These are phyloP conservation scores for Vidua macroura DNA, from an alignment of 2,113 vertebrate species.

Conservation along the genomic window DNA sequence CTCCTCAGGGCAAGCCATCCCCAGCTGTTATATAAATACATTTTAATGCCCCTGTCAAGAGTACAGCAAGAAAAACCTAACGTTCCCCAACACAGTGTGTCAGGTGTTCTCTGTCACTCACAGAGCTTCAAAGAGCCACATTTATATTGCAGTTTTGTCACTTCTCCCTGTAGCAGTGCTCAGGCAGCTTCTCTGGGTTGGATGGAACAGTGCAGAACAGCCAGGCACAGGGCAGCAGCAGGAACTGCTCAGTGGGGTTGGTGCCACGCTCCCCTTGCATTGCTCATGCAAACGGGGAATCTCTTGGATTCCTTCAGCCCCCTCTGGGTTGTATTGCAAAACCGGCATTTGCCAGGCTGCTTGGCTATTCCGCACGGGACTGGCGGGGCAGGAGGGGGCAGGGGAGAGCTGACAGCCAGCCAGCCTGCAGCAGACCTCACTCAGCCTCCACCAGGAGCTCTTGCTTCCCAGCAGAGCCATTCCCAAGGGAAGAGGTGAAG, in stretches of 20 bases:
- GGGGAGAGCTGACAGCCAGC: rapidly evolving
- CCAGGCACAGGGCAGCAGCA: neutral
- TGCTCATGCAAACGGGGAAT: rapidly evolving
- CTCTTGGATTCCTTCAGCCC: neutral
- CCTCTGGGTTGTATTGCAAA: neutral
- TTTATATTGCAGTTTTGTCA: slow-evolving; percentile 49
- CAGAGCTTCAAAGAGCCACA: slow-evolving; percentile 28
- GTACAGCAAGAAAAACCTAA: neutral
- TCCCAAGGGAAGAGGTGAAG: neutral
- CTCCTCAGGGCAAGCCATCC: slow-evolving; percentile 68
- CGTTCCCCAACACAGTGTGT: slow-evolving; percentile 31
- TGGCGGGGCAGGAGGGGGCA: neutral
- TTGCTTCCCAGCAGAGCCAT: neutral
- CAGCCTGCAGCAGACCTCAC: neutral
- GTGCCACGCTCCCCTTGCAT: rapidly evolving
- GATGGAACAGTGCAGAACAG: neutral
- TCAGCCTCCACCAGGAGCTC: neutral
- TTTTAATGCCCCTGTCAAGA: slow-evolving; percentile 68
- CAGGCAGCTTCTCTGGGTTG: neutral
- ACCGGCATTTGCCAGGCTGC: neutral
- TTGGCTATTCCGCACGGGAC: neutral
- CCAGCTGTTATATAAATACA: slow-evolving; percentile 76
- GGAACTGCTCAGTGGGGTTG: neutral
- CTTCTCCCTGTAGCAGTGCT: slow-evolving; percentile 39
- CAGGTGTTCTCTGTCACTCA: slow-evolving; percentile 59